Evolutionary conservation across 2,797 vertebrate species (phyloP).

Genomic region (Hydrophis major): DNA sequence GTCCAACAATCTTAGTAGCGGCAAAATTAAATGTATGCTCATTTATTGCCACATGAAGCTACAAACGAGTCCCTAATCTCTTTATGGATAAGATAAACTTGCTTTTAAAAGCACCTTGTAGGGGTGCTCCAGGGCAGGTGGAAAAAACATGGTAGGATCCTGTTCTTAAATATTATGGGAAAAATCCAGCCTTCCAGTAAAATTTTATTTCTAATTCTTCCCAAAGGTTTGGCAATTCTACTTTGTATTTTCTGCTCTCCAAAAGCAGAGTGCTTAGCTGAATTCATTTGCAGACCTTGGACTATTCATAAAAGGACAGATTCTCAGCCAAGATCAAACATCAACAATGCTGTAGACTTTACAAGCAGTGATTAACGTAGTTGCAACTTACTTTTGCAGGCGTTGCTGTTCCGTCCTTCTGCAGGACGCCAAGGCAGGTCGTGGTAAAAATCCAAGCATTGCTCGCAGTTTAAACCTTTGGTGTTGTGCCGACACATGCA

Average conservation of each 20-base stretch:
- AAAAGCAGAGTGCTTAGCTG: neutral
- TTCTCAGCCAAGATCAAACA: neutral
- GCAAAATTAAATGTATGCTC: too few relatives aligned
- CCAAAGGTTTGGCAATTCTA: neutral
- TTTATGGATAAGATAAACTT: neutral
- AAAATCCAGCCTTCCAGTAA: neutral
- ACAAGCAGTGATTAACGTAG: neutral
- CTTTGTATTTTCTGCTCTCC: neutral
- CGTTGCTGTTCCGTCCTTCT: constrained; percentile 91
- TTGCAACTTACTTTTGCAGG: constrained; percentile 87
- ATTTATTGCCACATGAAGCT: too few relatives aligned
- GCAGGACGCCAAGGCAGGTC: constrained; percentile 93
- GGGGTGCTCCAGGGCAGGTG: neutral
- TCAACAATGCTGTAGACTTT: neutral
- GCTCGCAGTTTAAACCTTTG: constrained; percentile 92
- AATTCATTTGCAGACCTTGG: neutral
- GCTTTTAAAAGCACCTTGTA: neutral
- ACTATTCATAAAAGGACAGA: neutral
- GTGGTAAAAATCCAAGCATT: constrained; percentile 92
- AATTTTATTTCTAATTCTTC: neutral
- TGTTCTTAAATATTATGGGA: neutral
- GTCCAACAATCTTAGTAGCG: too few relatives aligned
- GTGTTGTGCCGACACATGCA: constrained; percentile 98
- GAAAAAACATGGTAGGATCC: neutral
- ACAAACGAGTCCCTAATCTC: too few relatives aligned